Base-by-base conservation (phyloP, 2,113 vertebrate species). In the Lagopus muta region DNA sequence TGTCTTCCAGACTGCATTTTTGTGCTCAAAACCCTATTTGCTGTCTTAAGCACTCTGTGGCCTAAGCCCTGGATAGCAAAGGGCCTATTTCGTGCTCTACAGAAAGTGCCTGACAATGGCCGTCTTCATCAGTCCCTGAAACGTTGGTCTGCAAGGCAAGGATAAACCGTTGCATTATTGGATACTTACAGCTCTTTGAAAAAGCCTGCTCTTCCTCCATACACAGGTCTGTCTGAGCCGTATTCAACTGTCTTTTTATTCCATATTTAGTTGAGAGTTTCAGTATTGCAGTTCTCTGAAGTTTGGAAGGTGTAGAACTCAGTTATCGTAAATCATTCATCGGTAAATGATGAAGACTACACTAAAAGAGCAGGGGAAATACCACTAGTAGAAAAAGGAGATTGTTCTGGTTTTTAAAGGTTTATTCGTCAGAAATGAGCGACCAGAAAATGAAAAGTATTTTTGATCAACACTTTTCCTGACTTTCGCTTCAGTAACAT, bases 401-500 rank as follows among this genome's bases (percentile, higher is more conserved):
- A 76, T 4, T 83, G 73, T 24, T 95, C 89, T 80, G 88, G 79
- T 66, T 95, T 96, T 93, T 81, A 64, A 71, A 88, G 80, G 72
- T 81, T 86, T 94, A 78, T 88, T 90, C 86, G 75, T 2, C 18
- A 93, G 73, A 92, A 96, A 95, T 61, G 24, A 93, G 57, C 67
- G 48, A 94, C 76, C 92, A 74, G 52, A 90, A 96, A 92, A 62
- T 84, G 92, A 88, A 92, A 96, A 81, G 80, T 70, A 72, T 93
- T 95, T 95, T 65, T 93, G 61, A 96, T 96, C 76, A 96, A 90
- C 61, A 64, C 32, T 80, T 40, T 90, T 81, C 57, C 65, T 75
- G 82, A 86, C 80, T 93, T 96, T 86, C 61, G 82, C 55, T 96
- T 93, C 80, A 86, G 64, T 92, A 93, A 93, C 96, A 96, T 93